Conservation (phyloP, 2,797 vertebrate species). For the Oreochromis grahami region DNA sequence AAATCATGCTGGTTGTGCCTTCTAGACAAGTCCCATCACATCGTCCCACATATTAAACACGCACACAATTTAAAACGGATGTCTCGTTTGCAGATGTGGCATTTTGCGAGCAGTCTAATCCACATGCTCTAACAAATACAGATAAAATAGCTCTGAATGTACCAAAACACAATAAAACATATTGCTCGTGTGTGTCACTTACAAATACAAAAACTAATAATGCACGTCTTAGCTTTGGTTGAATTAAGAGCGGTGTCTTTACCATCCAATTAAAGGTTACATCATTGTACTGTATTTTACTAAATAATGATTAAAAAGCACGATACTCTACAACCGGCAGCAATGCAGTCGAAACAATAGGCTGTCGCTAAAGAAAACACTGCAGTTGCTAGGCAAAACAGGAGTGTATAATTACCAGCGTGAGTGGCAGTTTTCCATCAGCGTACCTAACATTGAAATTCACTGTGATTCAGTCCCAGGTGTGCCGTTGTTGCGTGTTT, state of each 20-base stretch:
- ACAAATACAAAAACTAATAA: not conserved
- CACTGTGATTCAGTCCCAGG: slow-evolving; percentile 47
- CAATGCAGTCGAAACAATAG: slow-evolving; percentile 1
- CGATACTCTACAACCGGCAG: not conserved
- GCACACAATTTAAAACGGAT: not conserved
- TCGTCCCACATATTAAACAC: not conserved
- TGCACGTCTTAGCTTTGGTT: not conserved
- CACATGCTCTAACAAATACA: not conserved
- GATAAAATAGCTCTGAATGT: not conserved
- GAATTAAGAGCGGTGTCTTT: not conserved
- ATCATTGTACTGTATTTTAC: not conserved
- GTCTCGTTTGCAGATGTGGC: not conserved
- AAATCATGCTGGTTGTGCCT: not conserved
- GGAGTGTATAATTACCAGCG: slow-evolving; percentile 48
- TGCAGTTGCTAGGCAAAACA: slow-evolving; percentile 41
- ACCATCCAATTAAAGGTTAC: not conserved
- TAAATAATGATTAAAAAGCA: not conserved
- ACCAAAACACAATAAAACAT: not conserved
- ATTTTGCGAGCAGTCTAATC: not conserved
- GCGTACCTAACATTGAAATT: slow-evolving; percentile 31
- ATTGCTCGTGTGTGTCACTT: not conserved
- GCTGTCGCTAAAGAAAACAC: slow-evolving; percentile 25
- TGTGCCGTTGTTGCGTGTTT: slow-evolving; percentile 43
- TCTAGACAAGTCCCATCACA: not conserved
- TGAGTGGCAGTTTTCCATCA: slow-evolving; percentile 47